Conservation (phyloP, 1,140 invertebrate species). For the Augochlora pura region DNA sequence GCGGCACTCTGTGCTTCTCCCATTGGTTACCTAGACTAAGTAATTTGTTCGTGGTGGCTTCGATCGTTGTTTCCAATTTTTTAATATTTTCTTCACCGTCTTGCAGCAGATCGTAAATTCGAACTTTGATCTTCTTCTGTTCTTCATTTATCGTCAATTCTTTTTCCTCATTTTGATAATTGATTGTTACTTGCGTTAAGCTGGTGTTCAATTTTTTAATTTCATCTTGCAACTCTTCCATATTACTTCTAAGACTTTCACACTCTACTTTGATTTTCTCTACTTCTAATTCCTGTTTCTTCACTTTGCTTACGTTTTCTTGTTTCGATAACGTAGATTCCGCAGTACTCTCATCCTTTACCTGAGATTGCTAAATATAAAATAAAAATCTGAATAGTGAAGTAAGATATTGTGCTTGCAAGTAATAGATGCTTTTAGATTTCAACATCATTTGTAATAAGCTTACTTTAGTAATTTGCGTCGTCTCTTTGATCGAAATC, state of each 20-base stretch:
- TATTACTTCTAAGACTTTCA: conserved; percentile 67
- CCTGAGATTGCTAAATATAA: conserved; percentile 48
- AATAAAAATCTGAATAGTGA: neutral
- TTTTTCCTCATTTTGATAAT: conserved; percentile 75
- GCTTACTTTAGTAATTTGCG: conserved; percentile 47
- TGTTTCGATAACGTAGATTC: conserved; percentile 17
- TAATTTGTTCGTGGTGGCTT: conserved; percentile 83
- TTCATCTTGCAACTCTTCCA: conserved; percentile 72
- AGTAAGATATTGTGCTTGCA: neutral
- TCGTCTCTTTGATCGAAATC: conserved; percentile 61
- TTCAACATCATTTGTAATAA: neutral
- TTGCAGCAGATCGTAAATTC: conserved; percentile 83
- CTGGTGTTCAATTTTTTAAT: conserved; percentile 73
- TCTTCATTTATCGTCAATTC: conserved; percentile 76
- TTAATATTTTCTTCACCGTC: conserved; percentile 84
- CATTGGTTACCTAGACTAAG: conserved; percentile 85
- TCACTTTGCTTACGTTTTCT: conserved; percentile 30
- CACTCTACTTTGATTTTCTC: conserved; percentile 72
- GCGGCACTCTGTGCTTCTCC: conserved; percentile 84
- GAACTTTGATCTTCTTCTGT: conserved; percentile 81
- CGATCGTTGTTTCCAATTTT: conserved; percentile 83
- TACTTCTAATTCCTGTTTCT: conserved; percentile 53
- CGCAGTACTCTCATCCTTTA: conserved; percentile 4
- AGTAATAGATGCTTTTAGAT: neutral
- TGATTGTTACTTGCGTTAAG: conserved; percentile 66